A percentile compares a stretch with the other conserved stretches of the same genome.
These are phyloP conservation scores for Tolypeutes matacus DNA, from an alignment of 2,797 vertebrate species.

Conservation along the genomic window DNA sequence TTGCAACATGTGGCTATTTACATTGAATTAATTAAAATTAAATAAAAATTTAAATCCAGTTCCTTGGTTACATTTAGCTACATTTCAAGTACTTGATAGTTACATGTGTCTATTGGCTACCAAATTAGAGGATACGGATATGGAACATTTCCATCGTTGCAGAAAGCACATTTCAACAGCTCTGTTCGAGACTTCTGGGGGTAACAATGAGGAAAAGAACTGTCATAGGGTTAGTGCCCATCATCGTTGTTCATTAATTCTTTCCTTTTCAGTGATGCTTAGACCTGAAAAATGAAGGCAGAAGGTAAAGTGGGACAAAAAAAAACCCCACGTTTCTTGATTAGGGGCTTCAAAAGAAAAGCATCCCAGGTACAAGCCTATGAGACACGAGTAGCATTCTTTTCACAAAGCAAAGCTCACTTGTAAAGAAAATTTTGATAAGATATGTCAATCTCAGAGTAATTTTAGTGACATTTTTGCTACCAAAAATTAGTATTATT, in stretches of 20 bases:
- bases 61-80: neutral
- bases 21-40: neutral
- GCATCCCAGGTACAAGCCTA: neutral
- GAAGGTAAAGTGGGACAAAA: neutral
- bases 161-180: neutral
- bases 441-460: neutral
- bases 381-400: conserved; percentile 44
- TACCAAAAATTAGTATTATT: neutral
- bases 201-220: neutral
- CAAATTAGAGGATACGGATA: neutral
- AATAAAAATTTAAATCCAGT: neutral
- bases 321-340: neutral
- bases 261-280: neutral
- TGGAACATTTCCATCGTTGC: no score
- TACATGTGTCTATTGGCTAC: neutral
- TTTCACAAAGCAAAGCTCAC: neutral
- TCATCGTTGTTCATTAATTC: neutral
- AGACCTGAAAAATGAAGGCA: neutral
- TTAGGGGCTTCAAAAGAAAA: neutral
- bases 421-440: conserved; percentile 31
- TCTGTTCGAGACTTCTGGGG: neutral
- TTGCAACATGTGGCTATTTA: neutral
- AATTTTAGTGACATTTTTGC: conserved; percentile 51
- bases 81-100: neutral
- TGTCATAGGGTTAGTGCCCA: neutral